Conservation (phyloP, 2,113 vertebrate species). For the Apaloderma vittatum region DNA sequence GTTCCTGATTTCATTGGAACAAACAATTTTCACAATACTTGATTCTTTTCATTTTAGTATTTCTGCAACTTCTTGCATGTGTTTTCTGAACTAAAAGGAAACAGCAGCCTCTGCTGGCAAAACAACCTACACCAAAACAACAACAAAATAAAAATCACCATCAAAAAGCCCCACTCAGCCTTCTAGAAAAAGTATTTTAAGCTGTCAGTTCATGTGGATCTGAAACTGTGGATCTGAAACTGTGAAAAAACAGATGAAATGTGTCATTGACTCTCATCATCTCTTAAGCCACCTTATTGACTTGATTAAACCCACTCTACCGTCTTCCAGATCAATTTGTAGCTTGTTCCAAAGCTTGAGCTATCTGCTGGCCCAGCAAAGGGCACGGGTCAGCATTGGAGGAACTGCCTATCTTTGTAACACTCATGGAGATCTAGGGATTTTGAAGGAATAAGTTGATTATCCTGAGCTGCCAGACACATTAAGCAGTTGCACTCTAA, state of each 20-base stretch:
- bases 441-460: neutral
- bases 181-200: neutral
- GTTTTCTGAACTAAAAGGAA: neutral
- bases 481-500: neutral
- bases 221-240: neutral
- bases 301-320: neutral
- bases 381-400: accelerated
- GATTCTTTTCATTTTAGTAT: neutral
- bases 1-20: neutral
- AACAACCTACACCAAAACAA: neutral
- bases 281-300: neutral
- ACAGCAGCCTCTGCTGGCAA: conserved; percentile 33
- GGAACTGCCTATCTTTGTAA: neutral
- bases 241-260: neutral
- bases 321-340: neutral
- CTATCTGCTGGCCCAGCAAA: accelerated
- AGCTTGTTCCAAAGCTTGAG: neutral
- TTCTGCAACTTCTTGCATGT: neutral
- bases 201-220: accelerated
- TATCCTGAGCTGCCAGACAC: neutral
- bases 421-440: accelerated
- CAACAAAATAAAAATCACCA: neutral
- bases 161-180: neutral
- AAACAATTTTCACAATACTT: neutral
- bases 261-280: accelerated